Conservation (phyloP, 2,113 vertebrate genomes). For the Tetrao urogallus region DNA sequence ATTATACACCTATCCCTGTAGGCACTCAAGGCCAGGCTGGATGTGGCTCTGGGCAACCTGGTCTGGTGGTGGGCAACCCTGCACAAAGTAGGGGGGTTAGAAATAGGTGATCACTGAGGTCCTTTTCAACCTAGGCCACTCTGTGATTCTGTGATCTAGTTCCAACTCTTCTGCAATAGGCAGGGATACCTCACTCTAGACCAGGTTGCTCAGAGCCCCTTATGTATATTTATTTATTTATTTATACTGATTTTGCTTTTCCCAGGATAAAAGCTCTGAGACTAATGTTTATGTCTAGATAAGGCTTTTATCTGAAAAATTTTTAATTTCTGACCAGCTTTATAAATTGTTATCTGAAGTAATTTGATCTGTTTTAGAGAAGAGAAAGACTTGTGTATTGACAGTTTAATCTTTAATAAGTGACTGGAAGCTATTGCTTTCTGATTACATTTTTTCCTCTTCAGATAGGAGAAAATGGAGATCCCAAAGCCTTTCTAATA, state of each 20-base stretch:
- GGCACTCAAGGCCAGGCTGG: too few species aligned
- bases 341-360: background rate
- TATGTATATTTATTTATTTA: too few species aligned
- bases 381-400: background rate
- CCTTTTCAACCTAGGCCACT: too few species aligned
- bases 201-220: too few species aligned
- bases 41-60: too few species aligned
- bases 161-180: too few species aligned
- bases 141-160: too few species aligned
- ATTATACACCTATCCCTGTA: too few species aligned
- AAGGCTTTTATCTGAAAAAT: background rate
- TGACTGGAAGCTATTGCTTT: background rate
- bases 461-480: conserved; percentile 92
- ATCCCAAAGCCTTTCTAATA: conserved; percentile 92
- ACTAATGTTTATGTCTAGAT: background rate
- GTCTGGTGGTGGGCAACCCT: too few species aligned
- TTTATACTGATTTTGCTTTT: background rate
- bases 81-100: too few species aligned
- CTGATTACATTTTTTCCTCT: background rate
- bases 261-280: background rate
- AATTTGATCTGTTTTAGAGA: background rate
- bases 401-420: background rate
- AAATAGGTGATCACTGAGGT: too few species aligned
- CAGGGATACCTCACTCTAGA: too few species aligned
- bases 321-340: background rate